phyloP scores from a whole-genome alignment of 2,888 invertebrate species.

The Heterodera filipjevi region DNA sequence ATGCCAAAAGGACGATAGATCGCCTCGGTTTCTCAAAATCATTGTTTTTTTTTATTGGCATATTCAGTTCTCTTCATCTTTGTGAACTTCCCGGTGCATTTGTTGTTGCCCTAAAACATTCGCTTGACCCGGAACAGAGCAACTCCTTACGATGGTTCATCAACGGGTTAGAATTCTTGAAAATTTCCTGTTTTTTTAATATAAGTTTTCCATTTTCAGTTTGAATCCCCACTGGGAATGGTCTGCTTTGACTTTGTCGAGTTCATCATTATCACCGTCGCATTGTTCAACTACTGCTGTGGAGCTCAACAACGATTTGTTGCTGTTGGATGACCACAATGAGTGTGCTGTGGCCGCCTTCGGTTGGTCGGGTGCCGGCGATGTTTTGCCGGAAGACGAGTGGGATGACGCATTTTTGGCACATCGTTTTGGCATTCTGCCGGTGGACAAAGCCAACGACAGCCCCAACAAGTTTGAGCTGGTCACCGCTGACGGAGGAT shows the following conservation, averaged over 20 bases:
- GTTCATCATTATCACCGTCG: neutral
- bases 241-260: conserved; percentile 11
- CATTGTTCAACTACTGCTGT: neutral
- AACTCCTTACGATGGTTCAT: conserved; percentile 38
- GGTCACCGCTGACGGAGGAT: conserved; percentile 52
- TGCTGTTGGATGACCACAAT: conserved; percentile 23
- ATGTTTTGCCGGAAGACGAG: conserved; percentile 30
- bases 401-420: conserved; percentile 26
- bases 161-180: conserved; percentile 29
- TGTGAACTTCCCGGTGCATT: conserved; percentile 98
- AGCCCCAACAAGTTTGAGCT: conserved; percentile 34
- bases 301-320: conserved; percentile 16
- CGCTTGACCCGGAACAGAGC: conserved; percentile 27
- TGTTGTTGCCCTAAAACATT: conserved; percentile 75
- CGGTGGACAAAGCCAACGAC: neutral
- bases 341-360: conserved; percentile 38
- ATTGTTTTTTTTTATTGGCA: neutral
- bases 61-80: conserved; percentile 75
- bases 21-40: neutral
- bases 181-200: too few species aligned
- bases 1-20: neutral
- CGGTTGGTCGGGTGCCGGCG: conserved; percentile 42
- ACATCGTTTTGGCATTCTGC: neutral
- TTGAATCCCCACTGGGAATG: conserved; percentile 48
- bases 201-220: conserved; percentile 18